A percentile compares a stretch with the other conserved stretches of the same genome.
Evolutionary conservation across 2,113 vertebrate species (phyloP).

Genomic region (Sarotherodon lohbergeri): DNA sequence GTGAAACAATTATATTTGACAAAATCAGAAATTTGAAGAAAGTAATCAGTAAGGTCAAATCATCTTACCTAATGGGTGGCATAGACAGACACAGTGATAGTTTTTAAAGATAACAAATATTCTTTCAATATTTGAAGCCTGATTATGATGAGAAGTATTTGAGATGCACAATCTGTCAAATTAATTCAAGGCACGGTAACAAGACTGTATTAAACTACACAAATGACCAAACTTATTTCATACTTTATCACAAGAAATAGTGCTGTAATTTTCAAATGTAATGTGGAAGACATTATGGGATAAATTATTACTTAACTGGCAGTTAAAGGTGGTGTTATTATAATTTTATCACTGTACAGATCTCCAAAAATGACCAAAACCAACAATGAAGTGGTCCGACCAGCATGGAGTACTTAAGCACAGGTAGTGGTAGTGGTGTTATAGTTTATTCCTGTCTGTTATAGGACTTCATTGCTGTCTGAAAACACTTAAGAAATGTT

Average conservation of each 20-base stretch:
- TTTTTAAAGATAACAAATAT: background rate
- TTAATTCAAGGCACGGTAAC: background rate
- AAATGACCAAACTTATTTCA: background rate
- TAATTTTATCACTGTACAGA: background rate
- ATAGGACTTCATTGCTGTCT: background rate
- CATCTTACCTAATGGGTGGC: background rate
- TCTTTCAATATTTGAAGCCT: background rate
- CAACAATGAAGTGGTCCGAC: background rate
- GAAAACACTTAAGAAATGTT: background rate
- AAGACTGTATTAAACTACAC: background rate
- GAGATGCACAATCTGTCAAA: background rate
- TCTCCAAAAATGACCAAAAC: background rate
- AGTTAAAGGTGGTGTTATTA: background rate
- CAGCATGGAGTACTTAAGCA: background rate
- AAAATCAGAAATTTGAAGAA: background rate
- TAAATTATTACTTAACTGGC: background rate
- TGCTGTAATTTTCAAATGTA: background rate
- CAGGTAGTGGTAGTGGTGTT: background rate
- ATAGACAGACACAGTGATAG: background rate
- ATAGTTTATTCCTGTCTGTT: background rate
- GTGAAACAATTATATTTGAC: background rate
- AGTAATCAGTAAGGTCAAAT: background rate
- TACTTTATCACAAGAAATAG: background rate
- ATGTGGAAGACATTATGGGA: background rate
- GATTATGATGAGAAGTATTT: background rate